These are phyloP conservation scores for Hydraecia micacea DNA, from an alignment of 2,888 invertebrate species.

Conservation along the genomic window DNA sequence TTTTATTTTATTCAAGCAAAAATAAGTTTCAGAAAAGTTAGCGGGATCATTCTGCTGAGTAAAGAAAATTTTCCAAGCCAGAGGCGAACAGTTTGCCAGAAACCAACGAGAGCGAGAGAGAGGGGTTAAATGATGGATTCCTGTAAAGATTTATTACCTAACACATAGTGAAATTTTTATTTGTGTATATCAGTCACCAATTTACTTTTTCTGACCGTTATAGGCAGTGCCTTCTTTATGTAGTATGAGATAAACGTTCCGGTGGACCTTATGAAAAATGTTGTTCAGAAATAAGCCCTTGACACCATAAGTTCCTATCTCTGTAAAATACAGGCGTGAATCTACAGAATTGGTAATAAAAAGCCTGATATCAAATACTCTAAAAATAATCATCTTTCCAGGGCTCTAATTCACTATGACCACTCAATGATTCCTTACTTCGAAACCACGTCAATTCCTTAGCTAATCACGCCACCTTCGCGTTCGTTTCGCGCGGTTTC, in stretches of 20 bases:
- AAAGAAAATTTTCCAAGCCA: neutral
- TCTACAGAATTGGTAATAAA: neutral
- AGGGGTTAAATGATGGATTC: neutral
- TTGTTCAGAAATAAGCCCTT: neutral
- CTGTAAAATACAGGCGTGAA: neutral
- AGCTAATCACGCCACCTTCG: too few species aligned
- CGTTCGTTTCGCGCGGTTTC: too few species aligned
- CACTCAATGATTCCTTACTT: too few species aligned
- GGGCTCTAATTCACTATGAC: too few species aligned
- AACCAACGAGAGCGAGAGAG: neutral
- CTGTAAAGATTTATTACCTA: neutral
- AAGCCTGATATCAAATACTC: neutral
- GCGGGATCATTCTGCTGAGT: neutral
- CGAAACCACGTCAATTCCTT: too few species aligned
- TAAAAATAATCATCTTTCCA: neutral
- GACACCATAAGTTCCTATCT: neutral
- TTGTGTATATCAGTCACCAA: neutral
- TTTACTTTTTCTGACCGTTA: neutral
- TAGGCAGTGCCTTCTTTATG: neutral
- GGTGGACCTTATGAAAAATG: neutral
- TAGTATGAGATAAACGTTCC: neutral
- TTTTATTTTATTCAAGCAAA: neutral
- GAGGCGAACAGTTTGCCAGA: neutral
- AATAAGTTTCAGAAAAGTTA: neutral
- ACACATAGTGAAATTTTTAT: neutral